Evolutionary conservation across 2,797 vertebrate species (phyloP), one percentile per base, ranked within the genome.

Genomic region (Ctenopoma multispine): DNA sequence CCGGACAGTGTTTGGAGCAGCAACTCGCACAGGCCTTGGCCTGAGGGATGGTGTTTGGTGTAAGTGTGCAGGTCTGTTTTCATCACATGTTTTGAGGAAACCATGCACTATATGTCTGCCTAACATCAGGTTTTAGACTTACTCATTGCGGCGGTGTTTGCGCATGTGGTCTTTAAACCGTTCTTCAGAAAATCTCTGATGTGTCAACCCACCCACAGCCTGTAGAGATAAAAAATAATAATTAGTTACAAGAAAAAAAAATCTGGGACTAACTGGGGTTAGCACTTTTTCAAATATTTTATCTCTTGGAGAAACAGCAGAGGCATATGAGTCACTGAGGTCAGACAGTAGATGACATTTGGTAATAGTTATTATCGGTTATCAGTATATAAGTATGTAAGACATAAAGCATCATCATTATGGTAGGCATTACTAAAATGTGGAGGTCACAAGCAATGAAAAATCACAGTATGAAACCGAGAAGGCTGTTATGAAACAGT

Each of bases 121-220:
- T 54, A 57, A 63, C 59, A 68, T 83, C 79, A 83, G 58, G 67
- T 49, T 34, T 13, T 17, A 50, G 48, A 94, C 94, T 93, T 88
- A 95, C 94, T 95, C 94, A 95, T 95, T 70, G 89, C 88, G 86
- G 72, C 53, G 62, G 70, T 60, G 77, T 71, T 64, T 75, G 80
- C 18, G 79, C 77, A 41, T 48, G 84, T 73, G 69, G 80, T 84
- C 75, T 81, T 64, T 65, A 53, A 83, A 64, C 59, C 65, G 14
- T 77, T 90, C 88, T 84, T 92, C 79, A 76, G 88, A 86, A 87
- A 86, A 62, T 63, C 65, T 76, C 67, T 79, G 75, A 64, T 68
- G 69, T 21, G 68, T 74, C 85, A 77, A 80, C 76, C 80, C 78
- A 80, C 82, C 61, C 75, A 72, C 75, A 76, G 82, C 82, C 92